These are phyloP conservation scores for Dipodomys merriami DNA, from an alignment of 2,113 vertebrate genomes.

Conservation along the genomic window DNA sequence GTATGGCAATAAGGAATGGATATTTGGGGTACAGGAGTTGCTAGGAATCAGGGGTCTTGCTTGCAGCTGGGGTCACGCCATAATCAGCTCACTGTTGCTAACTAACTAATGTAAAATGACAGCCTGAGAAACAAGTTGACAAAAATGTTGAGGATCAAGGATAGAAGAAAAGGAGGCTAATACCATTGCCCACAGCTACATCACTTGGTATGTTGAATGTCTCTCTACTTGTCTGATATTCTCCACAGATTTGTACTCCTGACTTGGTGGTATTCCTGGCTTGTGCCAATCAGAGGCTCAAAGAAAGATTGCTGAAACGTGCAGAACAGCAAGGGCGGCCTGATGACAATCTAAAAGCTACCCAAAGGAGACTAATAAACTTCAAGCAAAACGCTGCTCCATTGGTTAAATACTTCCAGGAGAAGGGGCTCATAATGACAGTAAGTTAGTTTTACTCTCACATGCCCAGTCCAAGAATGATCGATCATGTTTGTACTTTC, in stretches of 20 bases:
- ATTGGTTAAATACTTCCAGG: slow-evolving; percentile 98
- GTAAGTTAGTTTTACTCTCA: slow-evolving; percentile 85
- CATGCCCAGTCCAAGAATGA: rapidly evolving
- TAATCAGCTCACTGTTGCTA: background rate
- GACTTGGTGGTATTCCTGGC: slow-evolving; percentile 98
- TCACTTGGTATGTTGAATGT: background rate
- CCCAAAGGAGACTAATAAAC: slow-evolving; percentile 95
- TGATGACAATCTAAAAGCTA: slow-evolving; percentile 98
- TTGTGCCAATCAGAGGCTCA: slow-evolving; percentile 94
- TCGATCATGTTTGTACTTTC: background rate
- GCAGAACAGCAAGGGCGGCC: slow-evolving; percentile 96
- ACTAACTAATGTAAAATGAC: background rate
- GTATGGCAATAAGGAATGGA: background rate
- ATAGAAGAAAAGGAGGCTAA: background rate
- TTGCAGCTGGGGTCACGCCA: background rate
- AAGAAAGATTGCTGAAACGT: slow-evolving; percentile 94
- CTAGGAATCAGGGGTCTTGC: background rate
- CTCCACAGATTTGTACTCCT: slow-evolving; percentile 94
- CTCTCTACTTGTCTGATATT: slow-evolving; percentile 42
- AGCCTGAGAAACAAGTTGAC: background rate
- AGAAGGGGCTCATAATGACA: slow-evolving; percentile 95
- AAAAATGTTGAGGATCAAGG: background rate
- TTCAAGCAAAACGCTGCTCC: slow-evolving; percentile 97
- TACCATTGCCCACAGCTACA: background rate
- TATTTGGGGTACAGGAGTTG: background rate